Evolutionary conservation across 2,888 invertebrate species (phyloP).

Genomic region (Lycocerus yunnanus): DNA sequence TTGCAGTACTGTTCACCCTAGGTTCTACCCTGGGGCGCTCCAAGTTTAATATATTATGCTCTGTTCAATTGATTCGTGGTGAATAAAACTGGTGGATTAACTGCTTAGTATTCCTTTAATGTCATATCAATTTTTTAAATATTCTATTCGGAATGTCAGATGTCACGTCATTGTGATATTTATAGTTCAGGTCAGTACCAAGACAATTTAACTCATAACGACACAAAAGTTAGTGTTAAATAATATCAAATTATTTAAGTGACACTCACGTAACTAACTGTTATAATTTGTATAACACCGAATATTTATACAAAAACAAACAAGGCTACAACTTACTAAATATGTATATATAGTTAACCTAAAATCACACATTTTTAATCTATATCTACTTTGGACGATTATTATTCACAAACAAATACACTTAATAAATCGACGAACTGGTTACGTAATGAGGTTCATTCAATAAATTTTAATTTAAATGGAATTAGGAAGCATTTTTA

Average conservation of each 20-base stretch:
- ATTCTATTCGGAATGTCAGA: background rate
- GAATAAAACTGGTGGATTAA: too few relatives aligned
- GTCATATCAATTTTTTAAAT: background rate
- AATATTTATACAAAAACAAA: slow-evolving; percentile 3
- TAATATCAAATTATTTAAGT: background rate
- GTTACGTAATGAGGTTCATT: slow-evolving; percentile 13
- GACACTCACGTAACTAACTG: background rate
- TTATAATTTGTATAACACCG: background rate
- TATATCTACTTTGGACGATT: slow-evolving; percentile 6
- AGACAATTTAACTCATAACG: background rate
- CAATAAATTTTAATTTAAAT: background rate
- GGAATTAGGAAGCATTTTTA: slow-evolving; percentile 5
- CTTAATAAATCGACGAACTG: slow-evolving; percentile 15
- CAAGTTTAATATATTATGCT: background rate
- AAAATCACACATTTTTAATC: slow-evolving; percentile 13
- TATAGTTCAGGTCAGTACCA: background rate
- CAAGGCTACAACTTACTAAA: slow-evolving; percentile 4
- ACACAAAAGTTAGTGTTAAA: background rate
- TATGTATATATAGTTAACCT: slow-evolving; percentile 15
- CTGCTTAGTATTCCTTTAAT: background rate
- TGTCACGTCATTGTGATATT: background rate
- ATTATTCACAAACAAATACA: slow-evolving; percentile 13
- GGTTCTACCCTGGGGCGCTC: background rate
- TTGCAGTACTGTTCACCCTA: background rate
- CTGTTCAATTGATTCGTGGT: too few relatives aligned